These are phyloP conservation scores for Actinernus sp. DNA, from an alignment of 92 coral and sea anemone species.

Conservation along the genomic window DNA sequence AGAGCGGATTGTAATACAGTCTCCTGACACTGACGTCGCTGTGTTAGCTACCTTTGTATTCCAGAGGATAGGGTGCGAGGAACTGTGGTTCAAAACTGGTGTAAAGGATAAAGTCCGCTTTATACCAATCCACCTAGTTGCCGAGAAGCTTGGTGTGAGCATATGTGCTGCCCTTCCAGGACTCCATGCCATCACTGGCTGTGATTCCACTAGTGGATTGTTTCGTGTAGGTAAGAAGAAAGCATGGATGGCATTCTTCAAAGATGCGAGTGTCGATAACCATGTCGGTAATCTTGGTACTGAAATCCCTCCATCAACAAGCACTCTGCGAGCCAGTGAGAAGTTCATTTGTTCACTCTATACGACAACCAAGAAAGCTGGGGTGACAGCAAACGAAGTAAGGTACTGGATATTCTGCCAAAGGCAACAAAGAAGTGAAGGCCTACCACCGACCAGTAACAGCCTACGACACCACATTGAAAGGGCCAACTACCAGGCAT, in stretches of 20 bases:
- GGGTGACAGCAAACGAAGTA: constrained; percentile 47
- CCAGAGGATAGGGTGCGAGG: constrained; percentile 24
- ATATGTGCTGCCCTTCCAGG: constrained; percentile 44
- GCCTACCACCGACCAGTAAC: constrained; percentile 63
- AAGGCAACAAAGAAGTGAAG: constrained; percentile 54
- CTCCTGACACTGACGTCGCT: constrained; percentile 69
- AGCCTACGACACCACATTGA: constrained; percentile 52
- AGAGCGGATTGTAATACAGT: constrained; percentile 56
- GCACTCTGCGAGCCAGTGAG: constrained; percentile 30
- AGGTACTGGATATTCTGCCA: constrained; percentile 61
- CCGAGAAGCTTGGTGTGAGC: constrained; percentile 43
- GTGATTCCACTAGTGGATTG: constrained; percentile 56
- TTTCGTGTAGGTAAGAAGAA: constrained; percentile 52
- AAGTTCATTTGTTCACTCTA: constrained; percentile 54
- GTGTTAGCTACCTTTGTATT: constrained; percentile 23
- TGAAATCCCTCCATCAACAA: constrained; percentile 25
- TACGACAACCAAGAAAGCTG: constrained; percentile 37
- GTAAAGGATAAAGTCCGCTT: constrained; percentile 43
- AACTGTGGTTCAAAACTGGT: constrained; percentile 73
- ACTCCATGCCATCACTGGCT: constrained; percentile 65
- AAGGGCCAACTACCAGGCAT: constrained; percentile 59
- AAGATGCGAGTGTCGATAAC: constrained; percentile 8
- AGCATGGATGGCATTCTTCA: constrained; percentile 35
- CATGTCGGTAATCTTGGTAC: constrained; percentile 38
- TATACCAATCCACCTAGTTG: constrained; percentile 43